These are phyloP conservation scores for Papilio gigon DNA, from an alignment of 2,888 invertebrate species.

Conservation along the genomic window DNA sequence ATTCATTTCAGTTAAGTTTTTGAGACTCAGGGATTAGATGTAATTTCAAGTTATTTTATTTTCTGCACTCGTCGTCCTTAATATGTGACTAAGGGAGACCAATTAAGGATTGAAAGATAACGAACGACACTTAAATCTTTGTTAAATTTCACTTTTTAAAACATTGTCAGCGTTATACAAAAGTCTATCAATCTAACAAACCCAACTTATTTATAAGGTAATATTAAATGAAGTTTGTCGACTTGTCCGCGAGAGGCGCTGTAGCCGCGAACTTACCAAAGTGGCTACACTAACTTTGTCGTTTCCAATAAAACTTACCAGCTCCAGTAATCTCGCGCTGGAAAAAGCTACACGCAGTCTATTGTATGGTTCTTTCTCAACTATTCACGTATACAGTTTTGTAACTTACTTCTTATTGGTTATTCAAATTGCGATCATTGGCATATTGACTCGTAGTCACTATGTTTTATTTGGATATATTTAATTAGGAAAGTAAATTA, in stretches of 20 bases:
- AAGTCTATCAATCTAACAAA: not conserved
- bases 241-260: conserved; percentile 48
- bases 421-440: not conserved
- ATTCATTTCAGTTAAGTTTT: not conserved
- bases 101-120: not conserved
- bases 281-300: conserved; percentile 54
- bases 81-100: too few species aligned
- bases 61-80: too few species aligned
- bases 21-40: not conserved
- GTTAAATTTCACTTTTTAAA: not conserved
- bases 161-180: too few species aligned
- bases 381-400: not conserved
- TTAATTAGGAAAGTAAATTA: too few species aligned
- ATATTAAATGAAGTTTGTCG: conserved; percentile 31
- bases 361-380: not conserved
- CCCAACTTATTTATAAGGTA: conserved; percentile 2
- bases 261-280: conserved; percentile 45
- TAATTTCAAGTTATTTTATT: not conserved
- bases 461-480: too few species aligned
- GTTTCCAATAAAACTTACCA: conserved; percentile 58
- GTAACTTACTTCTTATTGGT: not conserved
- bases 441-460: not conserved
- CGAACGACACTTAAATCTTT: not conserved
- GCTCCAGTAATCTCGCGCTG: conserved; percentile 51
- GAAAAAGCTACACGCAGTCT: conserved; percentile 42